Base-by-base conservation (phyloP, 2,113 vertebrate species). In the Sprattus sprattus region DNA sequence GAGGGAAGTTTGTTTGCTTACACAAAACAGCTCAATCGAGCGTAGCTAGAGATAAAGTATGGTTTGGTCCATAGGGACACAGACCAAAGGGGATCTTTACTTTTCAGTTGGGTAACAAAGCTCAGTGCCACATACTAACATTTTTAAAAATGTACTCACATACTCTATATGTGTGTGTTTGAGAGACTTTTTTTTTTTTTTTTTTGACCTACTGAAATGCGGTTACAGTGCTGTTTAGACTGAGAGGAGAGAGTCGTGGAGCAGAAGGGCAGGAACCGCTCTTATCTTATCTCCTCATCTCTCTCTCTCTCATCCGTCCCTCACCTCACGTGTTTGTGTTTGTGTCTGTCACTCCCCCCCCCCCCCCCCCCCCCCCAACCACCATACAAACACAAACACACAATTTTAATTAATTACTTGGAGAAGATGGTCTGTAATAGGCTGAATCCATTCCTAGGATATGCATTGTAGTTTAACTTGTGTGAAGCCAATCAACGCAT, bases 1-100 rank as follows among this genome's bases (percentile, higher is more conserved):
- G 75, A 45, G 45, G 60, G n/a, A 71, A 67, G 75, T 45, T 6
- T 39, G 39, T 64, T 85, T 88, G 85, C 81, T 86, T 87, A 78
- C 81, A 60, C 28, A 84, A 84, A 46, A 80, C 84, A 82, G 44
- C 28, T 81, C 83, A 84, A 84, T 78, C 28, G 28, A 78, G 71
- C 71, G 71, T 64, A 39, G 25, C 75, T 7, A 47, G 64, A 84
- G 84, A 84, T 87, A 84, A 85, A 85, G 49, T 11, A 47, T 50
- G 81, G 71, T 78, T 78, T 78, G 71, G 25, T 78, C 71, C 71
- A 78, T 4, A 39, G 71, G 32, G 71, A 78, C 71, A 78, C 71
- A 39, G 71, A 16, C 71, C 13, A 10, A 13, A 39, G 28, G 11
- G 71, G 20, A 78, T 28, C 71, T 78, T 13, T 32, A 15, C 71